Conservation (phyloP, 2,113 vertebrate species). For the Nestor notabilis region DNA sequence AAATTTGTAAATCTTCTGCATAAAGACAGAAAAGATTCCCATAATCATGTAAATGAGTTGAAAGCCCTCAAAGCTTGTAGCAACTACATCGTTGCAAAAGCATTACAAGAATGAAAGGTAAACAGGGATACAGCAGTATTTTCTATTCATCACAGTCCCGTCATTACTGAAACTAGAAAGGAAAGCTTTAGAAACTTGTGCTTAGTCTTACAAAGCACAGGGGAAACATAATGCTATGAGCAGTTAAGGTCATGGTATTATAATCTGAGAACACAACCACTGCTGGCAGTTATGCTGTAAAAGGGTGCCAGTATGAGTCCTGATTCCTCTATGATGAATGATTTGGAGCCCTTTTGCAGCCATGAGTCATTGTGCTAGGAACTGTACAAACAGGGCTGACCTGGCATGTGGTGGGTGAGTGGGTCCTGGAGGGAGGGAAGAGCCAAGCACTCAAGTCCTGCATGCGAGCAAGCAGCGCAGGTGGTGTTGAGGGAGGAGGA, state of each 20-base stretch:
- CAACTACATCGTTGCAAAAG: not conserved
- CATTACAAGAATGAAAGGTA: not conserved
- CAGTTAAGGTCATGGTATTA: not conserved
- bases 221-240: not conserved
- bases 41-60: not conserved
- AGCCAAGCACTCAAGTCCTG: not conserved
- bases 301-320: not conserved
- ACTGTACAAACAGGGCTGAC: not conserved
- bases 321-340: not conserved
- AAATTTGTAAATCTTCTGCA: not conserved
- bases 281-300: not conserved
- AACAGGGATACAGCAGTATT: not conserved
- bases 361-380: conserved; percentile 2
- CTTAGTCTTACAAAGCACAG: not conserved
- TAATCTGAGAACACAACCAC: not conserved
- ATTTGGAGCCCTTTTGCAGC: not conserved
- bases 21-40: not conserved
- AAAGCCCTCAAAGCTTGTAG: not conserved
- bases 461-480: rapidly evolving
- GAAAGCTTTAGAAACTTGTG: not conserved
- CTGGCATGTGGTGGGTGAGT: not conserved
- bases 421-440: not conserved
- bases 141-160: not conserved
- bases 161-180: not conserved
- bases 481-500: not conserved